Percentiles rank a stretch among this genome's conserved stretches.
Conservation (phyloP, 2,113 vertebrate species). For the Mola mola region DNA sequence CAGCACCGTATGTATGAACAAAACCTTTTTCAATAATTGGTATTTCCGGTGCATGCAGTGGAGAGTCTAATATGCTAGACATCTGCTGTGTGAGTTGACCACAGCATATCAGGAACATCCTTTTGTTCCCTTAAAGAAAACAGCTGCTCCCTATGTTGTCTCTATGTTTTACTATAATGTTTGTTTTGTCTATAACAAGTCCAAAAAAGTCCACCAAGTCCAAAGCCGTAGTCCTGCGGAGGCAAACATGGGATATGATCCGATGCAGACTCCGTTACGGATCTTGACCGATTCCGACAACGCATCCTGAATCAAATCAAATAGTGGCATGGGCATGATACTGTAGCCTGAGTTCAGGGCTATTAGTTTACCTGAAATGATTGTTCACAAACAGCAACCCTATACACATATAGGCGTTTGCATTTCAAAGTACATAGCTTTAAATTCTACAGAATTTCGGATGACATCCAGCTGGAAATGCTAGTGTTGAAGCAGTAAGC, state of each 20-base stretch:
- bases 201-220: too few species aligned
- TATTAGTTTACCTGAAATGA: slow-evolving; percentile 63
- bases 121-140: too few species aligned
- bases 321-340: slow-evolving; percentile 56
- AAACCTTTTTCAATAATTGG: slow-evolving; percentile 9
- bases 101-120: too few species aligned
- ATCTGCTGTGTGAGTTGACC: too few species aligned
- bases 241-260: slow-evolving; percentile 53
- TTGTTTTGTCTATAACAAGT: slow-evolving; percentile 29
- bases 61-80: too few species aligned
- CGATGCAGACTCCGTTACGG: slow-evolving; percentile 59
- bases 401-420: slow-evolving; percentile 17
- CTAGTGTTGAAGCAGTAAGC: neutral
- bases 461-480: neutral
- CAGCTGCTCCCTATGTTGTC: too few species aligned
- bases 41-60: slow-evolving; percentile 16
- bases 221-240: slow-evolving; percentile 42
- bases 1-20: slow-evolving; percentile 5
- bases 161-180: slow-evolving; percentile 22
- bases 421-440: slow-evolving; percentile 18
- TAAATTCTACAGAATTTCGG: slow-evolving; percentile 14
- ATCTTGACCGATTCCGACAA: slow-evolving; percentile 66
- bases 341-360: slow-evolving; percentile 51
- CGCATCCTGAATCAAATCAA: slow-evolving; percentile 70
- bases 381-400: slow-evolving; percentile 27